Base-by-base conservation (phyloP, 1,140 invertebrate species). In the Riptortus pedestris region DNA sequence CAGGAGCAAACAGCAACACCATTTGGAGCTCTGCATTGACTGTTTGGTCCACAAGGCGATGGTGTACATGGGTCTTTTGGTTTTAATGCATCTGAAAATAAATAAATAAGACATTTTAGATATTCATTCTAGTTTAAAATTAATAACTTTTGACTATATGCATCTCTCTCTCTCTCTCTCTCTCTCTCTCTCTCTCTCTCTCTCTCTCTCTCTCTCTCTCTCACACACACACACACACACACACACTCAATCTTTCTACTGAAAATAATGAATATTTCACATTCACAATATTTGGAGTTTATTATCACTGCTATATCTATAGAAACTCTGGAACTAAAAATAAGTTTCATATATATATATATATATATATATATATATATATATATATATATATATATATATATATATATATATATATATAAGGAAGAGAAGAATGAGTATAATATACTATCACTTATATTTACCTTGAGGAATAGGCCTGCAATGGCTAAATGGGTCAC, bases 31-130 rank as follows among this genome's bases (percentile, higher is more conserved):
- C 82, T 79, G 73, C 89, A 92, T 69, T 87, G 79, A 72, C 85
- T 88, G 72, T 91, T 90, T 47, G 85, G 81, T 48, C 88, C 88
- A 72, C 86, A 90, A 2, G 86, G 85, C 28, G 85, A 85, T 31
- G 85, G 85, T 60, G 77, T 79, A 69, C 87, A 90, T 1, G 85
- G 81, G 71, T 88, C 70, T 65, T 72, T 73, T n/a, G 77, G 73
- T 48, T 69, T 14, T 52, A 55, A 22, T 12, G 12, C 14, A n/a
- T 48, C 24, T 29, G 16, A 22, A 20, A 45, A 45, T 18, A 58
- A 16, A 24, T 9, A 31, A n/a, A n/a, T 29, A 78, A 48, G 72
- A 70, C 24, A 64, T 67, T 5, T 69, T 70, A 55, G 16, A 47
- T 28, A 47, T 12, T 57, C 11, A 61, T 24, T 7, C 5, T 5